phyloP scores from a whole-genome alignment of 37 sponge, comb jelly and placozoan genomes.

The Halisarca cf. caerulea region DNA sequence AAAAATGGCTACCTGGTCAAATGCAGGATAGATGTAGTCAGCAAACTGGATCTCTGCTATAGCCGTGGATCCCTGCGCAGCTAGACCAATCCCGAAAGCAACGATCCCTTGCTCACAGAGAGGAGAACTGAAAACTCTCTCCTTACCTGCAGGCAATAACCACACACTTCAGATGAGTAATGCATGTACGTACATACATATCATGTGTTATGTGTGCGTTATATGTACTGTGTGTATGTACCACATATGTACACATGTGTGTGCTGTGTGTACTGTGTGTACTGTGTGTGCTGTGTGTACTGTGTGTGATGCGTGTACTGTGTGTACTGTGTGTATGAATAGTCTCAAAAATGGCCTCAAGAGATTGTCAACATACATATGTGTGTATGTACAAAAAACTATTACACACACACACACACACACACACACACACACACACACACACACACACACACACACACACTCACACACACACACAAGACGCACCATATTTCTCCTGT shows the following conservation, averaged over 20 bases:
- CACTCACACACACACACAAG: conserved; percentile 10
- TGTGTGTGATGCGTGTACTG: too few relatives aligned
- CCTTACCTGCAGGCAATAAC: conserved; percentile 69
- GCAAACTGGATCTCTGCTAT: conserved; percentile 99
- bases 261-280: too few relatives aligned
- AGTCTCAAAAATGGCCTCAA: not conserved
- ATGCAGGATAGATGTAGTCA: conserved; percentile 97
- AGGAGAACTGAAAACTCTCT: conserved; percentile 95
- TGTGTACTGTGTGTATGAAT: too few relatives aligned
- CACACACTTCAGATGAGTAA: not conserved
- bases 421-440: conserved; percentile 23
- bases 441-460: conserved; percentile 28
- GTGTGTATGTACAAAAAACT: not conserved
- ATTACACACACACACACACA: conserved; percentile 7
- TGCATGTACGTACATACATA: conserved; percentile 3
- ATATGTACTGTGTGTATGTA: too few relatives aligned
- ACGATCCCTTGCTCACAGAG: conserved; percentile 95
- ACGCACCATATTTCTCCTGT: conserved; percentile 87
- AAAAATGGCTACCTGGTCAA: conserved; percentile 88
- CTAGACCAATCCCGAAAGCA: conserved; percentile 94
- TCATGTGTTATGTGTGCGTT: too few relatives aligned
- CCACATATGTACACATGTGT: too few relatives aligned
- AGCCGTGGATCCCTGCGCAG: conserved; percentile 91
- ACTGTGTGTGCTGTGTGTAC: too few relatives aligned
- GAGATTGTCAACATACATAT: not conserved